Evolutionary conservation across 2,888 invertebrate genomes (phyloP).

Genomic region (Lepeophtheirus nordmannii): DNA sequence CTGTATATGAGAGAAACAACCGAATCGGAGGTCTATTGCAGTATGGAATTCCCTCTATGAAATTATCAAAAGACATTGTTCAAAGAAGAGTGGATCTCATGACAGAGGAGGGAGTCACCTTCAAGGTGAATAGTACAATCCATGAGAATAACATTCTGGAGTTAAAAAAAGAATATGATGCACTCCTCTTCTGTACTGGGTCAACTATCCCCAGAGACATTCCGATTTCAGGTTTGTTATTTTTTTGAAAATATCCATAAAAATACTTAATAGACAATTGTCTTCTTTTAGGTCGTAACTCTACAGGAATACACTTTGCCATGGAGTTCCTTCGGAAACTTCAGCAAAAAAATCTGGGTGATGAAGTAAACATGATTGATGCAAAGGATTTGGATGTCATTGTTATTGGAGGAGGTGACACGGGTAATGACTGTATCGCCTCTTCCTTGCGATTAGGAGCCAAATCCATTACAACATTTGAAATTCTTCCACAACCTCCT

Average conservation of each 20-base stretch:
- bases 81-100: constrained; percentile 70
- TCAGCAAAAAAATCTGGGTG: constrained; percentile 83
- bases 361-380: constrained; percentile 32
- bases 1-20: constrained; percentile 92
- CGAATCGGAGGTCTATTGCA: constrained; percentile 82
- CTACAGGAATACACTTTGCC: constrained; percentile 88
- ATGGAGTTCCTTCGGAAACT: constrained; percentile 93
- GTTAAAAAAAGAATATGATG: constrained; percentile 51
- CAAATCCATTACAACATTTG: constrained; percentile 79
- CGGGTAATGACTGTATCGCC: constrained; percentile 94
- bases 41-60: constrained; percentile 99
- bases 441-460: constrained; percentile 87
- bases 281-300: constrained; percentile 58
- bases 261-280: no score
- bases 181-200: constrained; percentile 74
- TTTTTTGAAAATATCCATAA: constrained; percentile 44
- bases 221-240: constrained; percentile 34
- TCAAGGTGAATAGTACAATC: constrained; percentile 75
- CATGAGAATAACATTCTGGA: constrained; percentile 68
- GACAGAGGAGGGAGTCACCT: constrained; percentile 71
- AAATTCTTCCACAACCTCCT: constrained; percentile 87
- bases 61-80: constrained; percentile 82
- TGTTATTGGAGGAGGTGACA: constrained; percentile 72
- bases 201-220: constrained; percentile 90
- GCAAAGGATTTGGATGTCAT: constrained; percentile 89